Base-by-base conservation (phyloP, 2,113 vertebrate genomes). In the Podarcis cretensis region DNA sequence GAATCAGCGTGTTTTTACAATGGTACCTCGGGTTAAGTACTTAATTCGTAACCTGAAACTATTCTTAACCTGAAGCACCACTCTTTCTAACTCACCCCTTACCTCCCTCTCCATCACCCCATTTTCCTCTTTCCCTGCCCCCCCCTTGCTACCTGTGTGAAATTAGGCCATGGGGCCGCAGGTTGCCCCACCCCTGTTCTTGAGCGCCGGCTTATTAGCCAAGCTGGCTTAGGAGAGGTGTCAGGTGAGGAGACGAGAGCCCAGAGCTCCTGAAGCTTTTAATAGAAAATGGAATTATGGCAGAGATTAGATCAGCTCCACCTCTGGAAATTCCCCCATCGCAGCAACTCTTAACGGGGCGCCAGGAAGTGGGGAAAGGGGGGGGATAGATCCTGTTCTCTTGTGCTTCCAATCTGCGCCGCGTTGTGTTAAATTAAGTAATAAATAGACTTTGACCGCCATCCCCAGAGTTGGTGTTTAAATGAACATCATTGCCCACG, bases 401-500 rank as follows among this genome's bases (percentile, higher is more conserved):
- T 10, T 43, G 27, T 13, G 68, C 43, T 48, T 82, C 87, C 80
- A 65, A 65, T 75, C 79, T 12, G 20, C 4, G 35, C 80, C 13
- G 18, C 37, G 16, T 75, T 88, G 23, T 37, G 54, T 76, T 82
- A 83, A 65, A 88, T 88, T 88, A 88, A 82, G 80, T 82, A 88
- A 88, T 88, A 88, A 82, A 88, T 88, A 83, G 71, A 83, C 57
- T 88, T 35, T 21, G 20, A 9, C 57, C 30, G 57, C 23, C 18
- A 54, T 88, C 87, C 80, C 87, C 59, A 65, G 79, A 83, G 80
- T 27, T 83, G 25, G 57, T 6, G 65, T 63, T 74, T 82, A 75
- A 87, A 87, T 74, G 79, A 82, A 82, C 86, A 82, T 82, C 30
- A 43, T 83, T 76, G 80, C 66, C 25, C 54, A 16, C 4, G 18